These are phyloP conservation scores for Limanda limanda DNA, from an alignment of 2,113 vertebrate genomes.

Conservation along the genomic window DNA sequence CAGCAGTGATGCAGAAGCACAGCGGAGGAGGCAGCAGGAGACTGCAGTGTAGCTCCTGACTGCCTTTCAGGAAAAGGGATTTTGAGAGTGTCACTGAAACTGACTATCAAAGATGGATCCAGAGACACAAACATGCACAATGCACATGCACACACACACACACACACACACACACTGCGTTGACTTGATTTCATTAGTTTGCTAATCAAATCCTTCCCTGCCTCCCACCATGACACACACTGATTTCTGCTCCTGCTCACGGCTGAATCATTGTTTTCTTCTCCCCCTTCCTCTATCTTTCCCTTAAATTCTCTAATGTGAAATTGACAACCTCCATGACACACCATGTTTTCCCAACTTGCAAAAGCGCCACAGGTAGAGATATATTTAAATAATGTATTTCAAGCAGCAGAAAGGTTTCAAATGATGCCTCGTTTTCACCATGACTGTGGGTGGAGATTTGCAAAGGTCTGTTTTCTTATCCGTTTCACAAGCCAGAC, in stretches of 20 bases:
- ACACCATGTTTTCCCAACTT: background rate
- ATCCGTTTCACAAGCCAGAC: conserved; percentile 25
- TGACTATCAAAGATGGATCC: conserved; percentile 17
- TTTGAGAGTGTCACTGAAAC: conserved; percentile 13
- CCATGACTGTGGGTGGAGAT: background rate
- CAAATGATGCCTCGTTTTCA: background rate
- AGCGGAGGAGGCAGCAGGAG: conserved; percentile 40
- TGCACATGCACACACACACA: conserved; percentile 2
- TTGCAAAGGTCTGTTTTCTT: conserved; percentile 9
- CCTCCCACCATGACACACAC: conserved; percentile 33
- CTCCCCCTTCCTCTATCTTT: background rate
- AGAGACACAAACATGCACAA: conserved; percentile 21
- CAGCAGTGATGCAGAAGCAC: conserved; percentile 66
- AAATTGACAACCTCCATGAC: background rate
- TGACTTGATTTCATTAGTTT: conserved; percentile 64
- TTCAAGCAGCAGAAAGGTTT: conserved; percentile 3
- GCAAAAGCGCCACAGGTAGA: background rate
- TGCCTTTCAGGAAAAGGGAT: conserved; percentile 25
- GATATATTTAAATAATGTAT: background rate
- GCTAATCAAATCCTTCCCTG: conserved; percentile 55
- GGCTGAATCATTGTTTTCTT: conserved; percentile 17
- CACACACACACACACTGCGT: conserved; percentile 3
- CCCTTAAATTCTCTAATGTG: background rate
- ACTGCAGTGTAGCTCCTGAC: conserved; percentile 19
- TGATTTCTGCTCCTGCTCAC: conserved; percentile 23